phyloP scores from a whole-genome alignment of 2,113 vertebrate species.

The Scalopus aquaticus region DNA sequence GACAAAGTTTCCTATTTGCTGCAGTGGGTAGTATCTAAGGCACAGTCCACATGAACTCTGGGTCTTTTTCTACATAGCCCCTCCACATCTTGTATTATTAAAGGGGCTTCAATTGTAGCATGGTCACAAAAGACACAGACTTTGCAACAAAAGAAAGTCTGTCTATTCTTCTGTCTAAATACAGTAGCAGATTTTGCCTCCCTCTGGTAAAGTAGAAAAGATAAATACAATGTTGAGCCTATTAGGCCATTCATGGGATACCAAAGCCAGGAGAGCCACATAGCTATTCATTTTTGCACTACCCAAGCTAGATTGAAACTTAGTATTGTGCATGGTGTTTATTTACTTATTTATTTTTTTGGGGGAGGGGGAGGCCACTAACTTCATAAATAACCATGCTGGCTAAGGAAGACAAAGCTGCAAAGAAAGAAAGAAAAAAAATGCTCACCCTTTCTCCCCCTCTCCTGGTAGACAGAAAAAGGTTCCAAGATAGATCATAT shows the following conservation, averaged over 20 bases:
- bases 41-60: constrained; percentile 57
- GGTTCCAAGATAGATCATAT: constrained; percentile 65
- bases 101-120: constrained; percentile 68
- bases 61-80: constrained; percentile 69
- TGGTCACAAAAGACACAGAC: constrained; percentile 71
- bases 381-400: constrained; percentile 73
- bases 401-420: constrained; percentile 50
- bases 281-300: constrained; percentile 14
- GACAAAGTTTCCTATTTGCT: constrained; percentile 78
- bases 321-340: constrained; percentile 28
- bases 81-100: constrained; percentile 76
- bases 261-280: constrained; percentile 34
- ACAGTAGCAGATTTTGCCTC: constrained; percentile 66
- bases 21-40: constrained; percentile 62
- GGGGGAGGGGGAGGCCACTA: constrained; percentile 50
- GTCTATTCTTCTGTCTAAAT: constrained; percentile 72
- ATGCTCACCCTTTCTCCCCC: constrained; percentile 73
- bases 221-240: constrained; percentile 66
- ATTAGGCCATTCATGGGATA: constrained; percentile 51
- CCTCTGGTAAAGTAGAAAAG: constrained; percentile 63
- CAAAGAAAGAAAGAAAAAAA: constrained; percentile 13
- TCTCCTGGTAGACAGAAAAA: background rate
- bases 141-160: constrained; percentile 75
- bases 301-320: constrained; percentile 68
- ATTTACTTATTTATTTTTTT: background rate